Evolutionary conservation across 30 jellyfish, hydroid and myxozoan species (phyloP).

Genomic region (Aurelia coerulea): DNA sequence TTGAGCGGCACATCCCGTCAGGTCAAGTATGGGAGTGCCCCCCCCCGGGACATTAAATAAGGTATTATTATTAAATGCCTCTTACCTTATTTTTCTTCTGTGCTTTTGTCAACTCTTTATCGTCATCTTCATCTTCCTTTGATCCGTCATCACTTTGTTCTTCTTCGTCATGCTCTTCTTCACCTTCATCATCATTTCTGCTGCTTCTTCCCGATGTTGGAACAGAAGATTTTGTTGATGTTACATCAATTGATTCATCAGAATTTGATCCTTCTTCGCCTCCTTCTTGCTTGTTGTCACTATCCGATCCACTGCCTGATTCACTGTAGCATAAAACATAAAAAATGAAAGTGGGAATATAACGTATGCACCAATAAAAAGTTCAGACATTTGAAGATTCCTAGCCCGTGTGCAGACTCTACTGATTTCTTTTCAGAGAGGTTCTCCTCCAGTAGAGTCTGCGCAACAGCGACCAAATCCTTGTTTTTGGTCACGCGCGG

Average conservation of each 20-base stretch:
- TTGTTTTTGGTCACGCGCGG: too few species aligned
- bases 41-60: too few species aligned
- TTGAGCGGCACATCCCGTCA: too few species aligned
- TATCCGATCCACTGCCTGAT: slow-evolving; percentile 72
- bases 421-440: too few species aligned
- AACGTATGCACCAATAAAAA: too few species aligned
- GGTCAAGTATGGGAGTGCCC: too few species aligned
- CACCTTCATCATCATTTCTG: slow-evolving; percentile 21
- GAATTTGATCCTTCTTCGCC: slow-evolving; percentile 68
- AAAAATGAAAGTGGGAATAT: too few species aligned
- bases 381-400: too few species aligned
- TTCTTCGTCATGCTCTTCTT: neutral
- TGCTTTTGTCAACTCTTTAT: neutral
- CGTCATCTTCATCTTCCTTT: slow-evolving; percentile 15
- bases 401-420: too few species aligned
- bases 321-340: slow-evolving; percentile 20
- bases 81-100: slow-evolving; percentile 25
- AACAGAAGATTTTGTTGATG: slow-evolving; percentile 28
- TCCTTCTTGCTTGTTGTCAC: slow-evolving; percentile 44
- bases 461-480: too few species aligned
- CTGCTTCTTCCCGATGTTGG: neutral
- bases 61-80: too few species aligned
- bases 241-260: slow-evolving; percentile 59
- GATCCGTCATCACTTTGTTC: slow-evolving; percentile 24
- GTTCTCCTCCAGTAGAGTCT: too few species aligned